A percentile compares a stretch with the other conserved stretches of the same genome.
Evolutionary conservation across 2,797 vertebrate species (phyloP).

Genomic region (Sebastes melanostomus): DNA sequence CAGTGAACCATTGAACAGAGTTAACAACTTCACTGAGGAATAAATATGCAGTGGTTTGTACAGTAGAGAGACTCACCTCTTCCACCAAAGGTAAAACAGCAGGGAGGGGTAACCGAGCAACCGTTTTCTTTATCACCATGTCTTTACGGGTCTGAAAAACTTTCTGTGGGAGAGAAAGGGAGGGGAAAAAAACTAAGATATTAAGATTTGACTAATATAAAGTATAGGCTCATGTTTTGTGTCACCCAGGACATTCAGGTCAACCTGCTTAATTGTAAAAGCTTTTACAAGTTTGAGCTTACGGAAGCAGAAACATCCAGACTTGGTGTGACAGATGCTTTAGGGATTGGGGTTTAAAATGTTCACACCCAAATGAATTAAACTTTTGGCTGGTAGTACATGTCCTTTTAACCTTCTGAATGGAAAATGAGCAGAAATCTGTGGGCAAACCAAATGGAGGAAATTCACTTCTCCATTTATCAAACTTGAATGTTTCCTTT

Average conservation of each 20-base stretch:
- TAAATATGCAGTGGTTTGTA: neutral
- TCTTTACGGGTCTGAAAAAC: constrained; percentile 93
- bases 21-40: neutral
- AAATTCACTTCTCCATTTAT: neutral
- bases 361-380: neutral
- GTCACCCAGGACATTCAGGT: neutral
- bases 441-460: neutral
- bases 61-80: constrained; percentile 80
- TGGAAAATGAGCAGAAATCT: neutral
- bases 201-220: neutral
- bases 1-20: neutral
- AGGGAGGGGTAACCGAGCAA: constrained; percentile 91
- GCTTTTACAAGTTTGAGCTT: neutral
- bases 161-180: constrained; percentile 83
- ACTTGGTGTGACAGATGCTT: neutral
- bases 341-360: neutral
- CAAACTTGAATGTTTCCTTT: neutral
- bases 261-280: neutral
- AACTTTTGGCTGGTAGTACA: neutral
- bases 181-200: neutral
- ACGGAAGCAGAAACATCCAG: neutral
- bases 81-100: constrained; percentile 92
- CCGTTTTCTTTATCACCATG: constrained; percentile 90
- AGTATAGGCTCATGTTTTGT: neutral
- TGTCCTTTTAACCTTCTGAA: neutral